phyloP scores from a whole-genome alignment of 2,113 vertebrate genomes.

The Lethenteron reissneri region DNA sequence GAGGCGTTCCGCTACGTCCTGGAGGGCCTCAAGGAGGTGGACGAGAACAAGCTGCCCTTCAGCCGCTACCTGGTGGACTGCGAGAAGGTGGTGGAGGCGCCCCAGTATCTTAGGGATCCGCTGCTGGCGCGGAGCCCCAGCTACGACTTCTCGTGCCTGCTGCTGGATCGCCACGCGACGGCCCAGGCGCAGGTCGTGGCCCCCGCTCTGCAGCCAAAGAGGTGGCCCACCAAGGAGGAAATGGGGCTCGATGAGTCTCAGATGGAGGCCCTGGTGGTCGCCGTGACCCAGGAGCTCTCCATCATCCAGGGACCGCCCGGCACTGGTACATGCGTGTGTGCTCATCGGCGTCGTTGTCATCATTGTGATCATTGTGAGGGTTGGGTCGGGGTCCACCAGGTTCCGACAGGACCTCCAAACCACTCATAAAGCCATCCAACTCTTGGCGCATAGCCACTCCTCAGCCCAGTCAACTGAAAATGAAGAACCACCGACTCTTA shows the following conservation, averaged over 20 bases:
- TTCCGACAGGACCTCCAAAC: too few species aligned
- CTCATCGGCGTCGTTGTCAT: neutral
- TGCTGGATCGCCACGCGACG: constrained; percentile 8
- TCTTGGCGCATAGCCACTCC: too few species aligned
- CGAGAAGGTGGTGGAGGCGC: constrained; percentile 26
- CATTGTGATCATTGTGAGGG: neutral
- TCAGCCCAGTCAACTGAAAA: too few species aligned
- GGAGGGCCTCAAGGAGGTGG: constrained; percentile 48
- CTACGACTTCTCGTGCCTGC: constrained; percentile 32
- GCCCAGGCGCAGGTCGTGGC: constrained; percentile 18
- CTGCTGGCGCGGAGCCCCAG: constrained; percentile 9
- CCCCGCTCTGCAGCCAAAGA: constrained; percentile 21
- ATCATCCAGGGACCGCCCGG: constrained; percentile 88
- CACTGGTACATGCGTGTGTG: constrained; percentile 35
- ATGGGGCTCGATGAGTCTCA: constrained; percentile 63
- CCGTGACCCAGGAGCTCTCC: constrained; percentile 72
- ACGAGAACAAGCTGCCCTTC: constrained; percentile 47
- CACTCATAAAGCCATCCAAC: too few species aligned
- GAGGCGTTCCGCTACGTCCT: constrained; percentile 72
- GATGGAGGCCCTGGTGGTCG: constrained; percentile 44
- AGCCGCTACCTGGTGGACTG: constrained; percentile 63
- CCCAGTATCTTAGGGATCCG: constrained; percentile 29
- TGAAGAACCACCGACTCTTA: too few species aligned
- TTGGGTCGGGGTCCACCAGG: neutral
- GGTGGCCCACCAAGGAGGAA: constrained; percentile 44